Base-by-base conservation (phyloP, 2,888 invertebrate genomes). In the Drosophila paranaensis region DNA sequence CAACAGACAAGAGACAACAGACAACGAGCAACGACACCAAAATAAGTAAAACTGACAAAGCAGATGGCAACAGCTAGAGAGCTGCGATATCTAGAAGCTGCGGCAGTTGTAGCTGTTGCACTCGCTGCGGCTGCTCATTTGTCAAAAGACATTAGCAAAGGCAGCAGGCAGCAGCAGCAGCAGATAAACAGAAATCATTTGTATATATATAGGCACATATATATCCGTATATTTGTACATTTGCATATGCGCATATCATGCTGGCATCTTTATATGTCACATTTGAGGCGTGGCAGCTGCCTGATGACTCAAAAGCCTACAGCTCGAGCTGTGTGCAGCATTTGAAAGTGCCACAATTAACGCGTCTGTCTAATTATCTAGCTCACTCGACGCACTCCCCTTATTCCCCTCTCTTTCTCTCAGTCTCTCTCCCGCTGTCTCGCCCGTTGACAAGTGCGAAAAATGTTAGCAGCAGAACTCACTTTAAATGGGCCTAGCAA, bases 341-440 rank as follows among this genome's bases (percentile, higher is more conserved):
- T 78, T 75, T 75, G 67, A 76, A 79, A 82, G 77, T 79, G 82
- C 83, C 77, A 82, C 86, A 85, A 83, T 83, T 88, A 88, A 83
- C 82, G 82, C 77, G 71, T 85, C 73, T 82, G 65, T 83, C 71
- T 78, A 74, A 83, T 83, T 83, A 83, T 85, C 71, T 60, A 30
- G 55, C 39, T 54, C 54, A n/a, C 27, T 40, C 54, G 1, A 11
- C 54, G 2, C n/a, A 10, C 25, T 53, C 39, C 27, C 39, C 39
- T n/a, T 16, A 33, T 3, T 33, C 4, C 9, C 9, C 50, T 51
- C 1, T 33, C 50, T 16, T 6, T 20, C 16, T 20, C 50, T 13
- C 10, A n/a, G n/a, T 9, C 5, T 16, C 14, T 20, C 35, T 30
- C 10, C 30, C 37, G n/a, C 13, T 27, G 54, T 40, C 40, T 40